Evolutionary conservation across 1,140 invertebrate species (phyloP).

Genomic region (Apolygus lucorum): DNA sequence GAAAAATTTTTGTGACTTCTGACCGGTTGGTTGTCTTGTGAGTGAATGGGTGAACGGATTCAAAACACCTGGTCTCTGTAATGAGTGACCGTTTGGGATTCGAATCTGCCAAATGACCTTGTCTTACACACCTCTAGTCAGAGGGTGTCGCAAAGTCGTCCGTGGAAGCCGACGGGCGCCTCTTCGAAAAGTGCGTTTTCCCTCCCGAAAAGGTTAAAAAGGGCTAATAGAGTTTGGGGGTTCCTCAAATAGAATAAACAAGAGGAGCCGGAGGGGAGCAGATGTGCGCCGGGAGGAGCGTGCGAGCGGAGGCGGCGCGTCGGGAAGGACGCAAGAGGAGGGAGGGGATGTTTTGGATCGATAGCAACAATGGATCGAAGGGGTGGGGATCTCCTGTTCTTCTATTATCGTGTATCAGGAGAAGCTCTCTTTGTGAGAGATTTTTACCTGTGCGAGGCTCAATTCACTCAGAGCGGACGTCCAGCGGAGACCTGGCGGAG

Average conservation of each 20-base stretch:
- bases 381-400: slow-evolving; percentile 9
- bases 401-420: background rate
- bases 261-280: background rate
- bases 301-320: background rate
- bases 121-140: background rate
- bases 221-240: slow-evolving; percentile 5
- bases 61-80: background rate
- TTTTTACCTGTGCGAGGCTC: too few species aligned
- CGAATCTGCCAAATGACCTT: background rate
- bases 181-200: background rate
- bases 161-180: background rate
- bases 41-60: background rate
- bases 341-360: slow-evolving; percentile 12
- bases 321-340: background rate
- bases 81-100: background rate
- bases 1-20: background rate
- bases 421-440: too few species aligned
- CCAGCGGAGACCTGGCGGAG: too few species aligned
- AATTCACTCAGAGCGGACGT: too few species aligned
- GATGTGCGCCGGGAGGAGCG: background rate
- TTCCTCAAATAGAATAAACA: slow-evolving; percentile 12
- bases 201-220: background rate
- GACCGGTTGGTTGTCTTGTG: background rate
- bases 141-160: background rate
- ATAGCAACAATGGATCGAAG: background rate